phyloP scores from a whole-genome alignment of 1,140 invertebrate species.

The Drosophila prosaltans region DNA sequence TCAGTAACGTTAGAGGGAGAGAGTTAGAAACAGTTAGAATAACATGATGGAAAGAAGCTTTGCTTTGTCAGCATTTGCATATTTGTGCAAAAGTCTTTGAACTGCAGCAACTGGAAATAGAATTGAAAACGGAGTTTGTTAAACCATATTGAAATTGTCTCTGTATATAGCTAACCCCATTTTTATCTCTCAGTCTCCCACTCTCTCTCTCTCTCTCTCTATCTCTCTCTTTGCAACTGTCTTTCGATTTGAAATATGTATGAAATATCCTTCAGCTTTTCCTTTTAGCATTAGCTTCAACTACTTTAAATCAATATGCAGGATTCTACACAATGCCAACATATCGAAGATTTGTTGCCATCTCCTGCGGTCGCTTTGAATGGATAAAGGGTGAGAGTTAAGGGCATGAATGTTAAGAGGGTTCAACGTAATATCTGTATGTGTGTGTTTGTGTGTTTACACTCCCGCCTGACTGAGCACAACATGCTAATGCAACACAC shows the following conservation, averaged over 20 bases:
- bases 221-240: background rate
- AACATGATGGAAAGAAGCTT: constrained; percentile 23
- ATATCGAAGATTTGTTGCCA: constrained; percentile 9
- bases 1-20: background rate
- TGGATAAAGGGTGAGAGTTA: background rate
- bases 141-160: constrained; percentile 30
- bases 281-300: constrained; percentile 4
- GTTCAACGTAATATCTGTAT: background rate
- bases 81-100: constrained; percentile 42
- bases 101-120: constrained; percentile 19
- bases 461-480: constrained; percentile 34
- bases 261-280: background rate
- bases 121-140: constrained; percentile 19
- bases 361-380: constrained; percentile 22
- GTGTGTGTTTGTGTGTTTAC: constrained; percentile 26
- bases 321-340: constrained; percentile 4
- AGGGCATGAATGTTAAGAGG: background rate
- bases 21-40: constrained; percentile 16
- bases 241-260: background rate
- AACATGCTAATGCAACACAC: constrained; percentile 27
- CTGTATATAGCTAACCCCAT: no score
- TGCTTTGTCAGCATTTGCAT: constrained; percentile 44
- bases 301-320: constrained; percentile 10
- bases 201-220: background rate
- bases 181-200: no score